These are phyloP conservation scores for Nomada hirtipes DNA, from an alignment of 2,888 invertebrate species.

Conservation along the genomic window DNA sequence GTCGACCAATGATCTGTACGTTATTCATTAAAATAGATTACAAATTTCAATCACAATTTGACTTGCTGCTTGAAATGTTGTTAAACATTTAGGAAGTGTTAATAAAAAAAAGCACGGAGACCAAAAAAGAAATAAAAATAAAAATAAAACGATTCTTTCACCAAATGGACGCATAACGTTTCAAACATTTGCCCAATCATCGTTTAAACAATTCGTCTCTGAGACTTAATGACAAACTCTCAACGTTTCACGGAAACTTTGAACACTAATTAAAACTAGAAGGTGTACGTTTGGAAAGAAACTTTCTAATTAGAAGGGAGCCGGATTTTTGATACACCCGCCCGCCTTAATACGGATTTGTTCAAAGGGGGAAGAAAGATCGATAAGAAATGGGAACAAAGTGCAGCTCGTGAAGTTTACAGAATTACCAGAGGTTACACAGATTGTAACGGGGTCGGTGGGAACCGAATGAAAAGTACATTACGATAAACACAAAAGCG, in stretches of 20 bases:
- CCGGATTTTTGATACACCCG: neutral
- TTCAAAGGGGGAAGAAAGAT: too few relatives aligned
- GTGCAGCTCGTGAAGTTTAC: neutral
- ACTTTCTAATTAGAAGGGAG: neutral
- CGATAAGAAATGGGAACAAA: neutral
- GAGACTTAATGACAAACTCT: neutral
- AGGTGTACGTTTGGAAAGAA: neutral
- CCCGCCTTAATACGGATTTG: neutral
- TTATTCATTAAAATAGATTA: neutral
- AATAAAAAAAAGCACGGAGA: too few relatives aligned
- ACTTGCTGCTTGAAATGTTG: neutral
- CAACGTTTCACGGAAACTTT: neutral
- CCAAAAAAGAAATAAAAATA: neutral
- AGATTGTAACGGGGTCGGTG: slow-evolving; percentile 31
- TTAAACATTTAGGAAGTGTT: neutral
- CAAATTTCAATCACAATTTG: slow-evolving; percentile 8
- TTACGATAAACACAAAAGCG: slow-evolving; percentile 55
- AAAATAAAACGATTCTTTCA: neutral
- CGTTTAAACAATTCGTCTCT: neutral
- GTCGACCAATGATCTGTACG: neutral
- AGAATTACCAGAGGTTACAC: slow-evolving; percentile 11
- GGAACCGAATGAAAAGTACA: slow-evolving; percentile 46
- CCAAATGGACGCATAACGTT: neutral
- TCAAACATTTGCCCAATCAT: neutral
- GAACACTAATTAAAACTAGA: neutral